Evolutionary conservation across 2,113 vertebrate species (phyloP).

Genomic region (Heteronetta atricapilla): DNA sequence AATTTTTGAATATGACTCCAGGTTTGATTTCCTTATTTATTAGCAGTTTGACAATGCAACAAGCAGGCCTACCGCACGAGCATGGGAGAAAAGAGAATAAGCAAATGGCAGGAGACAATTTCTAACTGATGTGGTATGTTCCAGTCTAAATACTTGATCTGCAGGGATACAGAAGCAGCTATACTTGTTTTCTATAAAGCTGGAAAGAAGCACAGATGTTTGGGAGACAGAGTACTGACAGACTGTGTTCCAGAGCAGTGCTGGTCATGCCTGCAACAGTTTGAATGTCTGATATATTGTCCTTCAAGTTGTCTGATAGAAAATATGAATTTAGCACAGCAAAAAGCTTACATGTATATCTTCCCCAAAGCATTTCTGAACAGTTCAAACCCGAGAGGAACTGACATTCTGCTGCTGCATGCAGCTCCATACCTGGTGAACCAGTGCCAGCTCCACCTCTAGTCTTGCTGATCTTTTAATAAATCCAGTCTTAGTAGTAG

Average conservation of each 20-base stretch:
- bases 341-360: background rate
- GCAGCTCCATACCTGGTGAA: constrained; percentile 82
- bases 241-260: background rate
- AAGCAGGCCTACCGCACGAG: background rate
- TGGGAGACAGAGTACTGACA: background rate
- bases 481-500: constrained; percentile 70
- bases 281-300: background rate
- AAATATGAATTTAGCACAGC: background rate
- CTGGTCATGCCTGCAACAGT: background rate
- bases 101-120: background rate
- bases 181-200: background rate
- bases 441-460: constrained; percentile 75
- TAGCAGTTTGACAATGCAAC: background rate
- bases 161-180: background rate
- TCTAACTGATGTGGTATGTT: background rate
- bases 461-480: constrained; percentile 71
- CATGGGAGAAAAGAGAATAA: background rate
- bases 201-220: background rate
- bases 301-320: background rate
- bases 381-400: background rate
- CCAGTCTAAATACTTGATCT: background rate
- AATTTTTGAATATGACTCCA: background rate
- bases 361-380: background rate
- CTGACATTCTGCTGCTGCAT: background rate
- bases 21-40: background rate